Conservation (phyloP, 2,888 invertebrate genomes). For the Platycheirus rosarum region DNA sequence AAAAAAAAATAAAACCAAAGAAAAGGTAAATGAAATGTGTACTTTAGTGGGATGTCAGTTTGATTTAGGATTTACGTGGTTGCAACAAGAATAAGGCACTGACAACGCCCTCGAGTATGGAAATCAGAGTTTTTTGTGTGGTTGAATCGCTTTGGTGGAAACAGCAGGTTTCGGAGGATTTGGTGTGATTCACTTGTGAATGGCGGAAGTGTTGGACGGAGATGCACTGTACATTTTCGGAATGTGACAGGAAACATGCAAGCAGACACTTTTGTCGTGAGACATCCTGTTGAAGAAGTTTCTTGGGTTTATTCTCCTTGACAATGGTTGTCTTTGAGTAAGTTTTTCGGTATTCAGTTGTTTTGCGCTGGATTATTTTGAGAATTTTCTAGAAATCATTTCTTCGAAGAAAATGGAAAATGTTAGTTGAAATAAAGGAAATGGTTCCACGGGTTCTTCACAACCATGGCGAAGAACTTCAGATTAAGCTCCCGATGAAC, state of each 20-base stretch:
- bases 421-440: too few species aligned
- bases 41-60: constrained; percentile 69
- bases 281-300: constrained; percentile 14
- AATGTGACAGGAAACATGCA: constrained; percentile 59
- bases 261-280: constrained; percentile 15
- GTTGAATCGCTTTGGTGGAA: constrained; percentile 24
- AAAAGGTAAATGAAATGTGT: constrained; percentile 70
- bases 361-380: too few species aligned
- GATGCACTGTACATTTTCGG: constrained; percentile 35
- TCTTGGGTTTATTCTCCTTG: background rate
- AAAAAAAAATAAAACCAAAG: background rate
- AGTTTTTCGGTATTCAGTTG: too few species aligned
- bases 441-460: too few species aligned
- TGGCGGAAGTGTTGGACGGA: constrained; percentile 56
- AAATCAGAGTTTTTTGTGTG: constrained; percentile 27
- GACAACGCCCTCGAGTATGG: constrained; percentile 50
- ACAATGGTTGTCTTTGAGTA: too few species aligned
- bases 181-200: constrained; percentile 50
- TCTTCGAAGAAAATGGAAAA: too few species aligned
- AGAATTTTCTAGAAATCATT: too few species aligned
- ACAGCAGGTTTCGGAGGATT: constrained; percentile 22
- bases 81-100: constrained; percentile 9
- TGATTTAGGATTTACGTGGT: constrained; percentile 72
- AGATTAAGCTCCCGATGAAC: too few species aligned
- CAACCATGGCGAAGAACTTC: too few species aligned